Evolutionary conservation across 92 coral and sea anemone genomes (phyloP), one percentile per base, ranked within the genome.

Genomic region (Paramuricea clavata): DNA sequence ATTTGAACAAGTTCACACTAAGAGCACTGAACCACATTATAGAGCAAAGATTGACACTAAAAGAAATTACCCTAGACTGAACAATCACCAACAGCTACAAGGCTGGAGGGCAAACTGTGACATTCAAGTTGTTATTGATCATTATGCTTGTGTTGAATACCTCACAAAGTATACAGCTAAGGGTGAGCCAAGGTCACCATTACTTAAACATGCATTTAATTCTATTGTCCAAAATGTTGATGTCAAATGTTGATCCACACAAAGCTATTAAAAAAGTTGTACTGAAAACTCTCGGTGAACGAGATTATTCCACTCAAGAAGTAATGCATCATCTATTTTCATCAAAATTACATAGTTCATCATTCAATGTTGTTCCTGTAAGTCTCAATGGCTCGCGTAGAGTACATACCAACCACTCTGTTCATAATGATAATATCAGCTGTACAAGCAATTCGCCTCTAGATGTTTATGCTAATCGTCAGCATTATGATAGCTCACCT

Each of bases 261-360:
- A 42, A 22, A 81, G 85, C 85, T 19, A 81, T 62, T 26, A 81
- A 81, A 56, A 78, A 78, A 78, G 75, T 89, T 21, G 82, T 86
- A 43, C 70, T 86, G 93, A 90, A 86, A 90, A 90, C 93, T 25
- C 87, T 77, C 33, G 89, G 89, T 28, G 87, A 86, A 86, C 81
- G 90, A 81, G 93, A 90, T 74, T 90, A 79, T 86, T 77, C 90
- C 47, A 78, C 91, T 12, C 91, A 89, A 69, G 91, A 89, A 33
- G 56, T 73, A 81, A 92, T 84, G 89, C 92, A 90, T 81, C 90
- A 89, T 25, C 33, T 89, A 27, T 49, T 83, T 30, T 78, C 86
- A 42, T 64, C 78, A 22, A 89, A 86, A 72, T 77, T 89, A 36
- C 90, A 89, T 61, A 86, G 93, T 81, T 90, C 90, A 30, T 59